Percentiles rank a stretch among this genome's conserved stretches.
Conservation (phyloP, 2,113 vertebrate genomes). For the Bambusicola thoracicus region DNA sequence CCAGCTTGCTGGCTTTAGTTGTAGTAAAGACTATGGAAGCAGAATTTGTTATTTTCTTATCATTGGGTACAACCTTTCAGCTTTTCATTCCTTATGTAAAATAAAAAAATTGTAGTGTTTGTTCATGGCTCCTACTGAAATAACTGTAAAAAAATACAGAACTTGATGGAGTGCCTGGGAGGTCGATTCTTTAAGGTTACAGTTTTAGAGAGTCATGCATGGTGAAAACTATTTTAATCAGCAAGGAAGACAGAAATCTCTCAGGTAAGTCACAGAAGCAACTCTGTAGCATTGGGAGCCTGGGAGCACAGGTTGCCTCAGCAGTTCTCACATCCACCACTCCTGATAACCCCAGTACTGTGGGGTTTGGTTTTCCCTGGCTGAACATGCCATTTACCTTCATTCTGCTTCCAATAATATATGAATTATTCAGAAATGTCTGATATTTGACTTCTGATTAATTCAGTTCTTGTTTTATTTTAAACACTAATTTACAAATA, state of each 20-base stretch:
- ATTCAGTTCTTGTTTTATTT: not conserved
- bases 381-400: rapidly evolving
- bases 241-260: not conserved
- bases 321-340: rapidly evolving
- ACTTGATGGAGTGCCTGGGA: not conserved
- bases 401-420: not conserved
- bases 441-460: not conserved
- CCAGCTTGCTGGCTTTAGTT: not conserved
- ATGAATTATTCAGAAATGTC: not conserved
- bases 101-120: not conserved
- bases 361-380: too few relatives aligned
- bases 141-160: not conserved
- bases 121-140: not conserved
- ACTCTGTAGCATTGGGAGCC: not conserved
- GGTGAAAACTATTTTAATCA: not conserved
- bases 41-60: not conserved
- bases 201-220: not conserved
- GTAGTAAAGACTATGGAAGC: not conserved
- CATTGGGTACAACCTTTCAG: not conserved
- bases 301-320: rapidly evolving
- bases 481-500: not conserved
- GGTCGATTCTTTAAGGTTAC: not conserved
- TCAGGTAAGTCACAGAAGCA: not conserved
- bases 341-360: rapidly evolving
- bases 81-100: not conserved